These are phyloP conservation scores for Capitella teleta DNA, from an alignment of 1,140 invertebrate genomes.

Conservation along the genomic window DNA sequence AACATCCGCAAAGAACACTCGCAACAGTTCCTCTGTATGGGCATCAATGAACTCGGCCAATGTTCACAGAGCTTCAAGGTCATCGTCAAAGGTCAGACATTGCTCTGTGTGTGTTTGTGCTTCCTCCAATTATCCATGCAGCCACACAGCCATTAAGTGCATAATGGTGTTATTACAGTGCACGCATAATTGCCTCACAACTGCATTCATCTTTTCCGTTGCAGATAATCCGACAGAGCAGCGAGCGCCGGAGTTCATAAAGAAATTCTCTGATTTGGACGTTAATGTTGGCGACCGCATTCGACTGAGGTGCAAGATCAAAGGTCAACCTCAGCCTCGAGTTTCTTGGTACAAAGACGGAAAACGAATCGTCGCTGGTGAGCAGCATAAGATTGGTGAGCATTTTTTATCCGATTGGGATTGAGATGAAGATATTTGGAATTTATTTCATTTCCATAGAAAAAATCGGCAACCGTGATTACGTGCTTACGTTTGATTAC, in stretches of 20 bases:
- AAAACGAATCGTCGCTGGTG: constrained; percentile 15
- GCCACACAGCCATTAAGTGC: too few species aligned
- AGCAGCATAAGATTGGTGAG: constrained; percentile 28
- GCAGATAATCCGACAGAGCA: constrained; percentile 31
- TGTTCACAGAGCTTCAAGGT: constrained; percentile 28
- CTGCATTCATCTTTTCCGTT: constrained; percentile 11
- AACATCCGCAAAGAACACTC: constrained; percentile 18
- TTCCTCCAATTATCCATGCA: background rate
- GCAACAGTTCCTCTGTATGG: constrained; percentile 35
- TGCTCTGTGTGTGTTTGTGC: background rate
- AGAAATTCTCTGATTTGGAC: constrained; percentile 28
- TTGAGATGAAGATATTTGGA: background rate
- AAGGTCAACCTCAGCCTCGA: constrained; percentile 36
- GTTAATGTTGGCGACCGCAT: constrained; percentile 33
- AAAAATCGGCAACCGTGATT: constrained; percentile 36
- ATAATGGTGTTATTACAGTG: too few species aligned
- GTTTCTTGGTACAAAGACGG: constrained; percentile 38
- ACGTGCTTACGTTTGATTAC: constrained; percentile 29
- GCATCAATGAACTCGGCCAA: constrained; percentile 24
- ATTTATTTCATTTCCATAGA: constrained; percentile 19
- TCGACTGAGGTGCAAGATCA: constrained; percentile 37
- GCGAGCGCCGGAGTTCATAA: constrained; percentile 34
- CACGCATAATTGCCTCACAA: too few species aligned
- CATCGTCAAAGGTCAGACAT: constrained; percentile 27
- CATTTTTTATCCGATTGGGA: too few species aligned